Percentiles rank a stretch among this genome's conserved stretches.
phyloP scores from a whole-genome alignment of 2,797 vertebrate species.

The Sternotherus odoratus region DNA sequence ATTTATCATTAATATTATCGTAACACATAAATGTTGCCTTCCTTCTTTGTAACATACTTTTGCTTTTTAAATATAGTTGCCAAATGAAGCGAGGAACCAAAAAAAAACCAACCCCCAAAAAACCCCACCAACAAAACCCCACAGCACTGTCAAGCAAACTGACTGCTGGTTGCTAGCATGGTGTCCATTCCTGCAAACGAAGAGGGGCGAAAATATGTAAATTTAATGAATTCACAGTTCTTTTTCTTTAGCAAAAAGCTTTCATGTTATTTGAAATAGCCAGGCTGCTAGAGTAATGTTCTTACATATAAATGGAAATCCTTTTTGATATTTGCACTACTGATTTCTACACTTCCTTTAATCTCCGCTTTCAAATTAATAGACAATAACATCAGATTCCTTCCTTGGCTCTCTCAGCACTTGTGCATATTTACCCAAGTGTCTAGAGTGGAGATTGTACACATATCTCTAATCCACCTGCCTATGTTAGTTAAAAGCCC shows the following conservation, averaged over 20 bases:
- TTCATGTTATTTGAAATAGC: conserved; percentile 77
- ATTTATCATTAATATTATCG: not conserved
- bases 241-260: conserved; percentile 70
- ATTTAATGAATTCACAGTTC: conserved; percentile 78
- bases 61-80: not conserved
- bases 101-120: not conserved
- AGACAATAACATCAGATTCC: conserved; percentile 91
- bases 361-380: conserved; percentile 96
- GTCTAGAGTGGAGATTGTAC: conserved; percentile 90
- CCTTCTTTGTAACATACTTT: conserved; percentile 37
- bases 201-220: conserved; percentile 76
- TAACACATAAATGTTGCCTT: not conserved
- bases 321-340: conserved; percentile 89
- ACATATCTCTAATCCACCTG: conserved; percentile 93
- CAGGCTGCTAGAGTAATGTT: conserved; percentile 80
- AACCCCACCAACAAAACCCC: conserved; percentile 54
- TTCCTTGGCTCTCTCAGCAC: conserved; percentile 83
- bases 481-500: conserved; percentile 89
- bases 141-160: conserved; percentile 71
- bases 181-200: conserved; percentile 77
- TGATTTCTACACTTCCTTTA: conserved; percentile 90
- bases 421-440: conserved; percentile 91
- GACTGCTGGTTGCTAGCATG: conserved; percentile 70
- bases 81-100: not conserved
- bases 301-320: conserved; percentile 87